Conservation (phyloP, 2,797 vertebrate species). For the Silurus lanzhouensis region DNA sequence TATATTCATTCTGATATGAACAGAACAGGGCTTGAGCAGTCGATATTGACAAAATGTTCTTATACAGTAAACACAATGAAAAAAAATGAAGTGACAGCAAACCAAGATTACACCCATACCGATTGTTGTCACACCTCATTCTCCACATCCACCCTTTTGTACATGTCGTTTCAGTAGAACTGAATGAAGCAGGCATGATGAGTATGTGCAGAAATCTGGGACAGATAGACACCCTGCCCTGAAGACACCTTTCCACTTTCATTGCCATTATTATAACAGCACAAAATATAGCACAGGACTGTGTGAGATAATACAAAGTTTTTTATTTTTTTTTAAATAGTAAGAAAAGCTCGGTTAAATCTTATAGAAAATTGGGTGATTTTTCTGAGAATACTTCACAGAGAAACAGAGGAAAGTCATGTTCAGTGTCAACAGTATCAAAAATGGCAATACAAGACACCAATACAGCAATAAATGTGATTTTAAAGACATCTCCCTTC, state of each 20-base stretch:
- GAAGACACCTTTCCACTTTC: background rate
- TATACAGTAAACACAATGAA: background rate
- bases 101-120: constrained; percentile 3
- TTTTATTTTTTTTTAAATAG: background rate
- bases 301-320: too few species aligned
- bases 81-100: background rate
- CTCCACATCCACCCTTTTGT: background rate
- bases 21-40: background rate
- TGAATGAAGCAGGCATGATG: background rate
- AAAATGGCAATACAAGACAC: background rate
- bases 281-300: background rate
- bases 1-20: background rate
- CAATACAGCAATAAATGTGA: background rate
- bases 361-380: background rate
- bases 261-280: background rate
- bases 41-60: background rate
- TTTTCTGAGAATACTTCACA: background rate
- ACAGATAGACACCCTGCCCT: constrained; percentile 7
- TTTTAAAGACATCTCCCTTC: background rate
- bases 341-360: background rate
- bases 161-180: background rate
- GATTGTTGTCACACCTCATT: background rate
- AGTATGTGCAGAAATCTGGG: background rate
- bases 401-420: background rate
- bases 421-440: background rate